These are phyloP conservation scores for Panopea generosa DNA, from an alignment of 2,888 invertebrate species.

Conservation along the genomic window DNA sequence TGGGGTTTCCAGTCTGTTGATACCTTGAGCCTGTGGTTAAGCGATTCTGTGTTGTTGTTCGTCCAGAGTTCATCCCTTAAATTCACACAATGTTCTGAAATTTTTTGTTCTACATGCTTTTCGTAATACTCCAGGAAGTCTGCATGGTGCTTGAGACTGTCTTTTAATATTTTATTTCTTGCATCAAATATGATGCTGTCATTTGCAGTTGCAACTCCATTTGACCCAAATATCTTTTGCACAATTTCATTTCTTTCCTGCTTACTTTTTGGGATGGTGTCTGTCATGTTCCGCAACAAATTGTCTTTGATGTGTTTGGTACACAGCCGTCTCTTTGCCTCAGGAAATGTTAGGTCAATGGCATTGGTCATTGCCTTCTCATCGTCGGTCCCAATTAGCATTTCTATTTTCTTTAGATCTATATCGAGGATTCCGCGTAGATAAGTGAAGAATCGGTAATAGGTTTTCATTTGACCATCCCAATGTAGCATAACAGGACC, in stretches of 20 bases:
- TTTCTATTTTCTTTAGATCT: not conserved
- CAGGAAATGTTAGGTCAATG: slow-evolving; percentile 11
- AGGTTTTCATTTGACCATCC: slow-evolving; percentile 21
- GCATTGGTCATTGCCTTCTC: slow-evolving; percentile 26
- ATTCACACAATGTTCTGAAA: too few relatives aligned
- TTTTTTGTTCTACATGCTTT: too few relatives aligned
- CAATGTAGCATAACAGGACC: slow-evolving; percentile 27
- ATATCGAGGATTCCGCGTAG: not conserved
- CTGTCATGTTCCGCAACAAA: slow-evolving; percentile 13
- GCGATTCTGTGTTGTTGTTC: too few relatives aligned
- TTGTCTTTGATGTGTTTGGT: slow-evolving; percentile 19
- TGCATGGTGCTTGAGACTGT: too few relatives aligned
- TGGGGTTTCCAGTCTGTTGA: too few relatives aligned
- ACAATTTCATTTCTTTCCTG: slow-evolving; percentile 17
- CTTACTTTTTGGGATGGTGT: too few relatives aligned
- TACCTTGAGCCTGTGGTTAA: too few relatives aligned
- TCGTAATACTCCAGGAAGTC: too few relatives aligned
- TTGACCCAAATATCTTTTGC: slow-evolving; percentile 24
- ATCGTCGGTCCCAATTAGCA: slow-evolving; percentile 19
- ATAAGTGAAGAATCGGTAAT: too few relatives aligned
- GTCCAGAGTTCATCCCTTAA: too few relatives aligned
- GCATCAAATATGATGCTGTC: slow-evolving; percentile 20
- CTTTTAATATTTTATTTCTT: slow-evolving; percentile 16
- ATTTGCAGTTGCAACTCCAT: slow-evolving; percentile 24
- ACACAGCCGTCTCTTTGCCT: slow-evolving; percentile 2